phyloP scores from a whole-genome alignment of 2,888 invertebrate species.

The Sesia apiformis region DNA sequence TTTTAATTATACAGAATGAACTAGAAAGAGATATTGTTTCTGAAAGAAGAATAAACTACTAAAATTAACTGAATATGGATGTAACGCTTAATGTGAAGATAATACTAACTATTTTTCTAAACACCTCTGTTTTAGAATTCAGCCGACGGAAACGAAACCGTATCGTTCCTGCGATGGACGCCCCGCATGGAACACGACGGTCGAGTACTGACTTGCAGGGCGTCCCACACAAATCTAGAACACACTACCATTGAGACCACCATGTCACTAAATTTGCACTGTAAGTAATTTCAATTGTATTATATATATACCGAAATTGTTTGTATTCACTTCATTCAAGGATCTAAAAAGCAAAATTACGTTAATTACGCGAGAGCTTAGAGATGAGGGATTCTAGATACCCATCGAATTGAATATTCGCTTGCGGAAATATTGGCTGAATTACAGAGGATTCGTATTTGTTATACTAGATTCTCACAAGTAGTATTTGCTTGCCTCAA shows the following conservation, averaged over 20 bases:
- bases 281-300: conserved; percentile 73
- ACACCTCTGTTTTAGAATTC: conserved; percentile 76
- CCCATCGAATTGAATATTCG: no score
- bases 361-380: no score
- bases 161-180: conserved; percentile 82
- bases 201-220: conserved; percentile 85
- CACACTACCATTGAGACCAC: conserved; percentile 84
- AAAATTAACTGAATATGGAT: neutral
- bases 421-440: no score
- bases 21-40: neutral
- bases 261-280: conserved; percentile 88
- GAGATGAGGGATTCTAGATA: no score
- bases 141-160: conserved; percentile 86
- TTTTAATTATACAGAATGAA: no score
- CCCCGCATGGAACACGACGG: conserved; percentile 87
- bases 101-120: neutral
- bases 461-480: no score
- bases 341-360: no score
- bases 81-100: neutral
- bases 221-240: conserved; percentile 83
- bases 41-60: neutral
- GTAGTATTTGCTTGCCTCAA: no score
- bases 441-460: no score
- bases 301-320: no score
- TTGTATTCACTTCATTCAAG: no score